Conservation (phyloP, 2,113 vertebrate species). For the Melozone crissalis region DNA sequence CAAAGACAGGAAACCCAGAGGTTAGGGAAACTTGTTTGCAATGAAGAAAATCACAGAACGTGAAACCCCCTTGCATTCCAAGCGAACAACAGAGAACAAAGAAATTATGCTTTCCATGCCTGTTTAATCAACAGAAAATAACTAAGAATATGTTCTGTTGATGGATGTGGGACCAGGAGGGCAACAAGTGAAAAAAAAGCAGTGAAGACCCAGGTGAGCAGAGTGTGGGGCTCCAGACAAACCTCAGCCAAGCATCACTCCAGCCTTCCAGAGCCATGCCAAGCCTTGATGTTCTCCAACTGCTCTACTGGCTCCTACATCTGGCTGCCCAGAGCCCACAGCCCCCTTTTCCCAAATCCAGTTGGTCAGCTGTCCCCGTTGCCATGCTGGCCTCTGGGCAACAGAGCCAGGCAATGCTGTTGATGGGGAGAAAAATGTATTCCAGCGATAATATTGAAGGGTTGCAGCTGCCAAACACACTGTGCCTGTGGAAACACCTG, state of each 20-base stretch:
- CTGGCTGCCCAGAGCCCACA: neutral
- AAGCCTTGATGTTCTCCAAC: neutral
- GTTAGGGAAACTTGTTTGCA: neutral
- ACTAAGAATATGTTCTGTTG: neutral
- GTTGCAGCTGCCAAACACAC: conserved; percentile 75
- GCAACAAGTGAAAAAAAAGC: neutral
- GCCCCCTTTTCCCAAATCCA: conserved; percentile 12
- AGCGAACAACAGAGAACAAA: neutral
- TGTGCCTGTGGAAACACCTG: conserved; percentile 81
- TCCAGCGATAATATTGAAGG: conserved; percentile 71
- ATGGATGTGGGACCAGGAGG: neutral
- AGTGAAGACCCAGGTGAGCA: neutral
- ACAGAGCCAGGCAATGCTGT: neutral
- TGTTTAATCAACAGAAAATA: neutral
- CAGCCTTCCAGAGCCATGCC: neutral
- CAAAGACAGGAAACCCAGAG: neutral
- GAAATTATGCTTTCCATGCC: neutral
- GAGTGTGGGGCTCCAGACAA: neutral
- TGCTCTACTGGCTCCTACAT: neutral
- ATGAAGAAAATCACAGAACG: neutral
- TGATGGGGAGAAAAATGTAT: conserved; percentile 65
- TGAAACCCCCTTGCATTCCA: neutral
- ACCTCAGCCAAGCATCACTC: neutral
- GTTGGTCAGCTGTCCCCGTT: conserved; percentile 43
- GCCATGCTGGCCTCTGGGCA: conserved; percentile 53